Conservation (phyloP, 53 echinoderm and acorn worm genomes). For the Pentamera pediparva region DNA sequence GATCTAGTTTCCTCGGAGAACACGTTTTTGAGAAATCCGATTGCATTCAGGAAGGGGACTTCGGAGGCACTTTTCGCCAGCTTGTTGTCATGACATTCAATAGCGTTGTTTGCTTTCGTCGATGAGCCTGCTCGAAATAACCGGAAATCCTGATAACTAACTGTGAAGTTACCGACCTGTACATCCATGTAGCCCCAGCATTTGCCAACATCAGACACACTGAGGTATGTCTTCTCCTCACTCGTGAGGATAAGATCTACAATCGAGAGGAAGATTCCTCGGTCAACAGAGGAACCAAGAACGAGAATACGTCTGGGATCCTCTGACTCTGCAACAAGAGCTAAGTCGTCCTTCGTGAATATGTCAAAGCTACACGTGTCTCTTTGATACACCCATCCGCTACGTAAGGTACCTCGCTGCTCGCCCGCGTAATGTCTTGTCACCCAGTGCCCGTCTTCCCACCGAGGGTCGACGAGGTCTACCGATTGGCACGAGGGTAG, state of each 20-base stretch:
- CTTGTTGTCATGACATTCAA: conserved; percentile 11
- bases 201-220: not conserved
- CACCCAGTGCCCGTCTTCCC: not conserved
- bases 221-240: not conserved
- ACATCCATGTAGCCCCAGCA: conserved; percentile 9
- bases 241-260: not conserved
- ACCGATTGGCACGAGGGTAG: conserved; percentile 6
- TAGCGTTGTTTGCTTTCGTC: no score
- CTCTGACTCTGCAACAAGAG: not conserved
- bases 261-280: conserved; percentile 1
- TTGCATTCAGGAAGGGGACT: not conserved
- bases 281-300: not conserved
- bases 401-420: not conserved
- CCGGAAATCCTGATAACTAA: conserved; percentile 1
- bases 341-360: not conserved
- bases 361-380: not conserved
- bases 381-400: conserved; percentile 15
- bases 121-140: not conserved
- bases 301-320: not conserved
- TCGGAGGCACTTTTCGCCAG: not conserved
- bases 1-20: not conserved
- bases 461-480: not conserved
- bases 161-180: not conserved
- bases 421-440: not conserved
- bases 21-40: not conserved